Evolutionary conservation across 2,888 invertebrate species (phyloP).

Genomic region (Trissolcus brochymenae): DNA sequence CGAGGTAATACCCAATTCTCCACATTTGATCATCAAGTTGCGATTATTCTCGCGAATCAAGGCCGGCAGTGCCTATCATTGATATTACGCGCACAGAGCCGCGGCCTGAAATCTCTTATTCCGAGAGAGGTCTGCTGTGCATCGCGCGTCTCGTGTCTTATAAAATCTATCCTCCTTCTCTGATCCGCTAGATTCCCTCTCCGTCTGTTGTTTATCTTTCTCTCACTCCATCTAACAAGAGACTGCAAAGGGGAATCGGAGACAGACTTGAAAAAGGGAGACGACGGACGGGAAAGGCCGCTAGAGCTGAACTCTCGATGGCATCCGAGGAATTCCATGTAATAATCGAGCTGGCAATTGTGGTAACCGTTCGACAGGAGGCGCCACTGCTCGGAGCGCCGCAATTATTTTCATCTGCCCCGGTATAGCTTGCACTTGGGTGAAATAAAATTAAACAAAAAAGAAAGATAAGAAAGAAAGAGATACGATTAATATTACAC

Average conservation of each 20-base stretch:
- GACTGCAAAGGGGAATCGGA: conserved; percentile 51
- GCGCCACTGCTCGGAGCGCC: conserved; percentile 70
- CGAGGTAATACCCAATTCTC: no score
- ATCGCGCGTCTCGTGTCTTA: conserved; percentile 14
- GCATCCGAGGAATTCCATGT: conserved; percentile 75
- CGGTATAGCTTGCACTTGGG: conserved; percentile 6
- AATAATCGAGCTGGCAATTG: conserved; percentile 72
- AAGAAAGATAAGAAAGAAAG: no score
- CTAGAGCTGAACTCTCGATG: conserved; percentile 64
- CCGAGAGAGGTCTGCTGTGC: conserved; percentile 58
- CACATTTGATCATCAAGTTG: no score
- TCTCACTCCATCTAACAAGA: conserved; percentile 63
- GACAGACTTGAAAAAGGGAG: conserved; percentile 54
- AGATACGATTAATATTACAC: conserved; percentile 16
- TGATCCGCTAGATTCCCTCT: not conserved
- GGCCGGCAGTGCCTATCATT: conserved; percentile 52
- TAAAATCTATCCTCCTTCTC: not conserved
- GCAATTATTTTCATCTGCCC: conserved; percentile 42
- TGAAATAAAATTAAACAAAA: no score
- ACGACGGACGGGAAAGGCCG: conserved; percentile 58
- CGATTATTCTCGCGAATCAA: no score
- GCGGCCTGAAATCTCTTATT: conserved; percentile 60
- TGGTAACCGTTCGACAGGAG: conserved; percentile 67
- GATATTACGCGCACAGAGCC: conserved; percentile 58
- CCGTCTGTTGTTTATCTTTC: conserved; percentile 11